These are phyloP conservation scores for Micrasema minimum DNA, from an alignment of 1,140 invertebrate species.

Conservation along the genomic window DNA sequence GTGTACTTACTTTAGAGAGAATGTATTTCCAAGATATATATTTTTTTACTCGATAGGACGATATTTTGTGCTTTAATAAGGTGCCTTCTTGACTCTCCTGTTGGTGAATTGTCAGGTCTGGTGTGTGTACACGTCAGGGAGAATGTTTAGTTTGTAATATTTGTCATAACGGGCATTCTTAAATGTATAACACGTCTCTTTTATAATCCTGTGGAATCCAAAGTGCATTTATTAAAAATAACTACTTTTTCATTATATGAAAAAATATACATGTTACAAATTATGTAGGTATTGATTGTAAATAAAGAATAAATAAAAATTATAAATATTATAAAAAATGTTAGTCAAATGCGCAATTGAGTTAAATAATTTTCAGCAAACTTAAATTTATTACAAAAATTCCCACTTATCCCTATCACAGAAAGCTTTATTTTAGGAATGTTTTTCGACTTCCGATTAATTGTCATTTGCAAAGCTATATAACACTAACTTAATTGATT, in stretches of 20 bases:
- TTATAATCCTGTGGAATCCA: slow-evolving; percentile 21
- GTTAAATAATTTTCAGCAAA: too few species aligned
- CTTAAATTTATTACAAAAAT: neutral
- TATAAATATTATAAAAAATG: neutral
- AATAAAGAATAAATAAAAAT: slow-evolving; percentile 29
- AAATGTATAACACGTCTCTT: neutral
- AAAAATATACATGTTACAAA: slow-evolving; percentile 14
- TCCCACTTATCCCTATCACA: slow-evolving; percentile 1
- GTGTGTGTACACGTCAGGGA: slow-evolving; percentile 1
- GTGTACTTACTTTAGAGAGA: neutral
- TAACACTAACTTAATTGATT: too few species aligned
- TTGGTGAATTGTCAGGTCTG: neutral
- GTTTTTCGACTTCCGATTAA: neutral
- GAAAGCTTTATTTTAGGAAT: slow-evolving; percentile 20
- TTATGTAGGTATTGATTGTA: slow-evolving; percentile 24
- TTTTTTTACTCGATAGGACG: neutral
- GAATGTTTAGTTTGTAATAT: slow-evolving; percentile 11
- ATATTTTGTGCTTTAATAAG: slow-evolving; percentile 14
- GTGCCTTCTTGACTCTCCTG: slow-evolving; percentile 4
- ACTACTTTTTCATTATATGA: slow-evolving; percentile 29
- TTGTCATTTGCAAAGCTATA: too few species aligned
- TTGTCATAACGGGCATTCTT: slow-evolving; percentile 22
- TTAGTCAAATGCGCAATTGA: too few species aligned
- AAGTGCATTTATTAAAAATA: slow-evolving; percentile 35
- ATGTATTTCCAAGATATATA: neutral